These are phyloP conservation scores for Drosophila basisetae DNA, from an alignment of 2,888 invertebrate species.

Conservation along the genomic window DNA sequence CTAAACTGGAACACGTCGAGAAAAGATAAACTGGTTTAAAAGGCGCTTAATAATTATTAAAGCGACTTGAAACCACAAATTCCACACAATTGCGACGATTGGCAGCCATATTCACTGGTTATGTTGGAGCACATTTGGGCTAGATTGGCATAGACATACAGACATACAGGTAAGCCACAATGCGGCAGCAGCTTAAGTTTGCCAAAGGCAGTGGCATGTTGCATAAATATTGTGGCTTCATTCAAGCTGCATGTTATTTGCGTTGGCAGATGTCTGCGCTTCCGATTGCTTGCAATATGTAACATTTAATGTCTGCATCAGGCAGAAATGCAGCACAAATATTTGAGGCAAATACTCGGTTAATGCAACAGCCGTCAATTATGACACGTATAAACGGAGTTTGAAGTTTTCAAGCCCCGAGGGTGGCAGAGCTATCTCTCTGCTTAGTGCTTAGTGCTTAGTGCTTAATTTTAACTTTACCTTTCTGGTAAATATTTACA, in stretches of 20 bases:
- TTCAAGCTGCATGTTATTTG: constrained; percentile 24
- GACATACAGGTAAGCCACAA: constrained; percentile 3
- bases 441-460: constrained; percentile 1
- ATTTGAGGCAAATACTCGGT: constrained; percentile 40
- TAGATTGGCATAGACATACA: not conserved
- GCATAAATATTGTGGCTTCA: constrained; percentile 21
- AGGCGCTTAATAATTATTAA: too few relatives aligned
- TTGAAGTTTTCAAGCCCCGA: not conserved
- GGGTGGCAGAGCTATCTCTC: constrained; percentile 32
- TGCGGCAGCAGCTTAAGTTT: constrained; percentile 13
- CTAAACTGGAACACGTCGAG: not conserved
- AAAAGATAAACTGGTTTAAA: not conserved
- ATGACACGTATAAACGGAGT: not conserved
- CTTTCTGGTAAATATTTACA: constrained; percentile 72
- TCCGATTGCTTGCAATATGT: constrained; percentile 20
- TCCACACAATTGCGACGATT: constrained; percentile 4
- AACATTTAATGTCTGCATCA: constrained; percentile 51
- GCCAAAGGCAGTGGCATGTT: constrained; percentile 11
- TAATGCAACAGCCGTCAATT: constrained; percentile 25
- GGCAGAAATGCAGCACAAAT: constrained; percentile 41
- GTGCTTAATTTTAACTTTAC: constrained; percentile 74
- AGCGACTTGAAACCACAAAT: constrained; percentile 13
- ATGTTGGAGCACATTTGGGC: not conserved
- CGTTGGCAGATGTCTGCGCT: constrained; percentile 10
- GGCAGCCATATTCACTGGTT: constrained; percentile 13